Evolutionary conservation across 2,113 vertebrate species (phyloP), one percentile per base, ranked within the genome.

Genomic region (Muscicapa adusta): DNA sequence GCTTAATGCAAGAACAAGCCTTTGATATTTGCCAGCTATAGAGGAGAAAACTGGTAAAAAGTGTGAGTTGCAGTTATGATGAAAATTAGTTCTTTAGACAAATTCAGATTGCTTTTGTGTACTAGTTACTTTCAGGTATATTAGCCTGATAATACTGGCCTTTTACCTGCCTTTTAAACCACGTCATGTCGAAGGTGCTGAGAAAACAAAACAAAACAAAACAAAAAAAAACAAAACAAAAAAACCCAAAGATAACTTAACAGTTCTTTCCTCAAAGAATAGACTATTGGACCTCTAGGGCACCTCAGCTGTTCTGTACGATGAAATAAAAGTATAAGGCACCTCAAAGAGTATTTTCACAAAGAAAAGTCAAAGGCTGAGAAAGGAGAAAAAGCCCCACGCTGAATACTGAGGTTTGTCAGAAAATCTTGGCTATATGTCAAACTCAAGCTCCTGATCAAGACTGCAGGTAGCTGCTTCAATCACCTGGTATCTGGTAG

Each of bases 281-380:
- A 91, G 61, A 76, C 67, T 92, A 8, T 28, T 1, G 10, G 66
- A 91, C 86, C 47, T 95, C 31, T 66, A 78, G 50, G 33, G 45
- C 74, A 82, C 28, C 40, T 89, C 48, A 96, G 81, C 43, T 71
- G 19, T 61, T 94, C 74, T 71, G 28, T 75, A 42, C 0, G 2
- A 45, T 85, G 66, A 93, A 94, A 94, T 94, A 38, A 75, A 95
- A 78, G 57, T 20, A 36, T 43, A 68, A 87, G 25, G 31, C 54
- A 91, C 36, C 81, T 85, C 81, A 95, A 85, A 94, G 89, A 88
- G 13, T 58, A 22, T 79, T 94, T 93, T 91, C 43, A 93, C 65
- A 94, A 89, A 89, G 89, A 89, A 86, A 94, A 95, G 65, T 74
- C 68, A 74, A 40, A 28, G 31, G 33, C 75, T 74, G 23, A 61